Conservation (phyloP, 2,797 vertebrate genomes). For the Brachymystax lenok region DNA sequence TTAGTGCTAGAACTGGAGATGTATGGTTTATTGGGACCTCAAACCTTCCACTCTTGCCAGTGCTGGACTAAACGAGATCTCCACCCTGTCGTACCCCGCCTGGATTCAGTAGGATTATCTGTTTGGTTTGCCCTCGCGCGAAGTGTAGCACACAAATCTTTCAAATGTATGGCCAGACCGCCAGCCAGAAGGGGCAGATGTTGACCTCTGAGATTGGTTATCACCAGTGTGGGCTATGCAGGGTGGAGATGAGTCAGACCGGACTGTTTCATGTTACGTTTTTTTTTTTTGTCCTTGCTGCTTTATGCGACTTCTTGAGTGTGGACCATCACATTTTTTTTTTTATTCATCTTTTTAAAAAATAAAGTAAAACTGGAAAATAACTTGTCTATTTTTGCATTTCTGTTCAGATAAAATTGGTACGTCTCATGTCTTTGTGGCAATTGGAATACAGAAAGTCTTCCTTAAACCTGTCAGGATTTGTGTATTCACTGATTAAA, state of each 20-base stretch:
- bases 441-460: no score
- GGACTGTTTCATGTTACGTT: slow-evolving; percentile 34
- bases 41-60: not conserved
- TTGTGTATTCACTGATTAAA: no score
- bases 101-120: not conserved
- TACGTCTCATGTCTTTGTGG: no score
- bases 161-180: not conserved
- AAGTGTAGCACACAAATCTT: slow-evolving; percentile 6
- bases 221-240: not conserved
- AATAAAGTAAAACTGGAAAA: no score
- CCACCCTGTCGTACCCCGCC: not conserved
- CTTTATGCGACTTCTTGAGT: slow-evolving; percentile 1
- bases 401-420: no score
- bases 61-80: not conserved
- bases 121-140: slow-evolving; percentile 15
- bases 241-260: slow-evolving; percentile 29
- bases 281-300: slow-evolving; percentile 44
- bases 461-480: no score
- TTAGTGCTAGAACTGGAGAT: not conserved
- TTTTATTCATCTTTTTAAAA: no score
- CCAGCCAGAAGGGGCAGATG: no score
- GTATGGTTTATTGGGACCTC: slow-evolving; percentile 8
- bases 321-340: no score
- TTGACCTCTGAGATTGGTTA: no score
- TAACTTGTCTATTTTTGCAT: no score